Evolutionary conservation across 2,888 invertebrate genomes (phyloP), one percentile per base, ranked within the genome.

Genomic region (Argyresthia albistria): DNA sequence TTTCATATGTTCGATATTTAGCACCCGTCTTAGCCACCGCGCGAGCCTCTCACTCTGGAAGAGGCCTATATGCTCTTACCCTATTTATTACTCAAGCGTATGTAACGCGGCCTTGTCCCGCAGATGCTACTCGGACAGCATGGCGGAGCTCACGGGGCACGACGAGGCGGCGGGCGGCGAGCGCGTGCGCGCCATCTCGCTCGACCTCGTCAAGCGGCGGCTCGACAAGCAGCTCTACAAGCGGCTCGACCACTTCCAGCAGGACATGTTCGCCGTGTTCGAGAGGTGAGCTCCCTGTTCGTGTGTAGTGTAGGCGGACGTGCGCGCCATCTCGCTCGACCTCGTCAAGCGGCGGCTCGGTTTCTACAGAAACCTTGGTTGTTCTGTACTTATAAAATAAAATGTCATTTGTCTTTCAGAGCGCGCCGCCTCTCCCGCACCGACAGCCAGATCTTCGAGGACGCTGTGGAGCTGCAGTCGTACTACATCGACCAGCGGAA

Each of bases 381-480:
- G 9, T 36, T 36, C 9, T 36, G 36, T 36, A 36, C 7, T 8
- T 9, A 8, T 36, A 36, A 36, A 8, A 11, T 39, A n/a, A 11
- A 39, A 39, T 39, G 8, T 25, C 39, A 39, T 4, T 8, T 39
- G 39, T 39, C 39, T 39, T 3, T n/a, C 67, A 89, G 95, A 62
- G 97, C 97, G 0, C 91, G 99, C 2, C 92, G 92, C 55, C 86
- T 97, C 0, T 95, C 97, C 0, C 91, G 97, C 11, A 94, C 96
- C 0, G 98, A 98, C 82, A 98, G 98, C 3, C 96, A 96, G 71
- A 92, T 97, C 47, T 99, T 98, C 81, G 97, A 98, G 70, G 99
- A 99, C 78, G 93, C 98, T 0, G 92, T 97, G 36, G 97, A 98
- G 66, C 88, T 99, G 51, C 98, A 99, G 76, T 91, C 93, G 10